Percentiles rank a stretch among this genome's conserved stretches.
These are phyloP conservation scores for Malthinus flaveolus DNA, from an alignment of 2,888 invertebrate species.

Conservation along the genomic window DNA sequence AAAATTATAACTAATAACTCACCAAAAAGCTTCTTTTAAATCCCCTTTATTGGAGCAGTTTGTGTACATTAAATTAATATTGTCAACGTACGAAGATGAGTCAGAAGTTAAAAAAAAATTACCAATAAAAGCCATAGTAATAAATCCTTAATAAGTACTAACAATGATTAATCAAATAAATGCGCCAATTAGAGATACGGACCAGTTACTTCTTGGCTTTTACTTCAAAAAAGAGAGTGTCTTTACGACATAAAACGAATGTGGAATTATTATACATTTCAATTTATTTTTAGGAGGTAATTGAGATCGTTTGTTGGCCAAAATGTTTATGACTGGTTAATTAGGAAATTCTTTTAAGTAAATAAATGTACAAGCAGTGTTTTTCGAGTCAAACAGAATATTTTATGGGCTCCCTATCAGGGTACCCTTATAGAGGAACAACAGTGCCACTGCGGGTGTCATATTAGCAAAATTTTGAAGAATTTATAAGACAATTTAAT, in stretches of 20 bases:
- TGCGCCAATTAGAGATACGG: not conserved
- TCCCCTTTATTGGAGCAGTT: too few species aligned
- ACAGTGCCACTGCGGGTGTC: too few species aligned
- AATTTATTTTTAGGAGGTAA: conserved; percentile 5
- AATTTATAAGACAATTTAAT: too few species aligned
- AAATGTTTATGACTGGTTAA: conserved; percentile 1
- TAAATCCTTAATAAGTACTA: conserved; percentile 6
- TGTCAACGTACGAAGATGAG: too few species aligned
- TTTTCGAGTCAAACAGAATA: not conserved
- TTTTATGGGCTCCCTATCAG: not conserved
- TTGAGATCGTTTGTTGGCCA: conserved; percentile 3
- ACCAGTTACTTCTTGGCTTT: not conserved
- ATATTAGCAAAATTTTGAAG: too few species aligned
- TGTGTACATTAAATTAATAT: too few species aligned
- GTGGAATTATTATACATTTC: not conserved
- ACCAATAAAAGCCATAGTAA: not conserved
- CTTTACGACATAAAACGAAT: not conserved
- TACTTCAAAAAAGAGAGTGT: not conserved
- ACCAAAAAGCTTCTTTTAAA: not conserved
- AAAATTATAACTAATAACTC: not conserved
- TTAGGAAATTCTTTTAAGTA: not conserved
- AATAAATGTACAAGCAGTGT: not conserved
- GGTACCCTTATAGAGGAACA: not conserved
- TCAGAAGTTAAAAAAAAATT: too few species aligned
- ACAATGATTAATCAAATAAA: conserved; percentile 4